phyloP scores from a whole-genome alignment of 2,888 invertebrate genomes.

The Priocnemis perturbator region DNA sequence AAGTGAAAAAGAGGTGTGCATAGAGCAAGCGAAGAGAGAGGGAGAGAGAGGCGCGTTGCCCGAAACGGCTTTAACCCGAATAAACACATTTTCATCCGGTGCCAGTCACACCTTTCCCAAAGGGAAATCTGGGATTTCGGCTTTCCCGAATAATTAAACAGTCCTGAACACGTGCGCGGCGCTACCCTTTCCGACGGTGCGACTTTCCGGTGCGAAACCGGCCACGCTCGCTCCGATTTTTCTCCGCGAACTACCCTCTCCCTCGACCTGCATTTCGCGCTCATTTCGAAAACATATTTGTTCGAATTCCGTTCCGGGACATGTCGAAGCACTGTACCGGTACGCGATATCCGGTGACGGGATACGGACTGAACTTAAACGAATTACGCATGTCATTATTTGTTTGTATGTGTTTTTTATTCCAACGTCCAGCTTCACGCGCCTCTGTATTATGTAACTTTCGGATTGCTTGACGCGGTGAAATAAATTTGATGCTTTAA shows the following conservation, averaged over 20 bases:
- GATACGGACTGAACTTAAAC: too few species aligned
- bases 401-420: too few species aligned
- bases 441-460: too few species aligned
- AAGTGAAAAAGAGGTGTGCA: not conserved
- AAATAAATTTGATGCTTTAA: too few species aligned
- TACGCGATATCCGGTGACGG: too few species aligned
- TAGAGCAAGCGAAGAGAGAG: conserved; percentile 13
- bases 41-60: not conserved
- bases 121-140: conserved; percentile 46
- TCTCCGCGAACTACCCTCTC: not conserved
- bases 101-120: conserved; percentile 48
- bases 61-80: conserved; percentile 12
- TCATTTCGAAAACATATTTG: not conserved
- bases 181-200: not conserved
- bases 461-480: too few species aligned
- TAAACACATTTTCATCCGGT: conserved; percentile 33
- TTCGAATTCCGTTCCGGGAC: too few species aligned
- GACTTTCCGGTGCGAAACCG: conserved; percentile 1
- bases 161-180: conserved; percentile 13
- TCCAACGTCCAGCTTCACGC: too few species aligned
- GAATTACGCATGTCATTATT: too few species aligned
- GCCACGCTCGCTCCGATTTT: not conserved
- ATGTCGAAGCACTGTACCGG: too few species aligned
- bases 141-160: conserved; percentile 53
- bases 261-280: not conserved